Evolutionary conservation across 1,140 invertebrate species (phyloP).

Genomic region (Trichomalopsis sarcophagae): DNA sequence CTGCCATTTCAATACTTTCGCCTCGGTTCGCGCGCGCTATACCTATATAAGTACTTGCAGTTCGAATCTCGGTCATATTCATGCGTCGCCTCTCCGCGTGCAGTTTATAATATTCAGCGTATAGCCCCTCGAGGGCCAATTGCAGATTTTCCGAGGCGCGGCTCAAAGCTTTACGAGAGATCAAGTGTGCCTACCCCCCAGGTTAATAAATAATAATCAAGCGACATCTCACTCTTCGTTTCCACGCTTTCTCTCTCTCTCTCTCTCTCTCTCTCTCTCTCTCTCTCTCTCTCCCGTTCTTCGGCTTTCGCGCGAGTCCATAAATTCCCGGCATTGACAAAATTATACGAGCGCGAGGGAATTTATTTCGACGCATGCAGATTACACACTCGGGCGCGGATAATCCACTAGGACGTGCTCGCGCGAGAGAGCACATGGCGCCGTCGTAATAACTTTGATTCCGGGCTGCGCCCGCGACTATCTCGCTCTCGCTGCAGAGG

Average conservation of each 20-base stretch:
- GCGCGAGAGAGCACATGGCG: background rate
- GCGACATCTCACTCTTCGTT: background rate
- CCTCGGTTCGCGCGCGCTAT: too few relatives aligned
- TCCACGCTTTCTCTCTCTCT: background rate
- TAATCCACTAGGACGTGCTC: constrained; percentile 7
- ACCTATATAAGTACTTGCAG: too few relatives aligned
- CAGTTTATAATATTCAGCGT: background rate
- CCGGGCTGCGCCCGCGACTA: background rate
- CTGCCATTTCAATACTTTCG: too few relatives aligned
- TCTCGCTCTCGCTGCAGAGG: constrained; percentile 7
- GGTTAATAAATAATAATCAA: constrained; percentile 21
- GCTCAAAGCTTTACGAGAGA: background rate
- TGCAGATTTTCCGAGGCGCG: background rate
- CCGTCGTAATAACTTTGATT: constrained; percentile 43
- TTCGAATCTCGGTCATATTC: background rate
- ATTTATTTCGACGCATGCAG: constrained; percentile 41
- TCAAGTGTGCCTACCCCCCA: background rate
- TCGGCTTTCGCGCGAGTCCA: background rate
- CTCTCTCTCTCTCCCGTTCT: background rate
- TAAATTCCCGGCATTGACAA: constrained; percentile 29
- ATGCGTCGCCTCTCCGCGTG: too few relatives aligned
- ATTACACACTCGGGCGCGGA: constrained; percentile 25
- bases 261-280: background rate
- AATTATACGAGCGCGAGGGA: constrained; percentile 21
- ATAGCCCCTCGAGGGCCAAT: background rate